Base-by-base conservation (phyloP, 1,140 invertebrate genomes). In the Tetramorium simillimum region DNA sequence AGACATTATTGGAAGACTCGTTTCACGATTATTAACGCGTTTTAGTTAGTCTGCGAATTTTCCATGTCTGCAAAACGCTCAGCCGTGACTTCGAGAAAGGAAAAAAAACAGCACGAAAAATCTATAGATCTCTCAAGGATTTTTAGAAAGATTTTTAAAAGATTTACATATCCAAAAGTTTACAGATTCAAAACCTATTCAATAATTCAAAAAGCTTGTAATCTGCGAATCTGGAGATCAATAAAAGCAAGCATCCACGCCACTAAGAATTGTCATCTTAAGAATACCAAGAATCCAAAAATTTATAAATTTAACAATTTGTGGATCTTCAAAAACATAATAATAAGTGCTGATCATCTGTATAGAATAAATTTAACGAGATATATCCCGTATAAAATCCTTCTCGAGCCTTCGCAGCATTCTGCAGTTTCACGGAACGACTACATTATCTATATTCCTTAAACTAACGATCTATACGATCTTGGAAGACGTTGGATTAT, bases 401-500 rank as follows among this genome's bases (percentile, higher is more conserved):
- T 58, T 18, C 14, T 65, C 60, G 28, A 51, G 46, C 9, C 43
- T 16, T 49, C 67, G 18, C 53, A 69, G 14, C 80, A 63, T 85
- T 81, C 60, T 67, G 80, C 75, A 76, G 81, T 37, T 51, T 18
- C 49, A 73, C n/a, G 63, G 37, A 56, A 85, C 43, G 86, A 87
- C 65, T 86, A 43, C 65, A 69, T 85, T 75, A n/a, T 46, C 78
- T 86, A 87, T 69, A 67, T 28, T 87, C 78, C 85, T 91, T 87
- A 91, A 72, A 67, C 90, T 91, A 91, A 86, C 16, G 51, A 86
- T 86, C 81, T 91, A 91, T 88, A 18, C 40, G 33, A 60, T 77
- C 86, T 85, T 86, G 92, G 92, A 93, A 93, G 92, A 93, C 92
- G 63, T 92, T 92, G 85, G 92, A 93, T 93, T 89, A 88, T 82